Conservation (phyloP, 2,113 vertebrate species). For the Pseudopodoces humilis region DNA sequence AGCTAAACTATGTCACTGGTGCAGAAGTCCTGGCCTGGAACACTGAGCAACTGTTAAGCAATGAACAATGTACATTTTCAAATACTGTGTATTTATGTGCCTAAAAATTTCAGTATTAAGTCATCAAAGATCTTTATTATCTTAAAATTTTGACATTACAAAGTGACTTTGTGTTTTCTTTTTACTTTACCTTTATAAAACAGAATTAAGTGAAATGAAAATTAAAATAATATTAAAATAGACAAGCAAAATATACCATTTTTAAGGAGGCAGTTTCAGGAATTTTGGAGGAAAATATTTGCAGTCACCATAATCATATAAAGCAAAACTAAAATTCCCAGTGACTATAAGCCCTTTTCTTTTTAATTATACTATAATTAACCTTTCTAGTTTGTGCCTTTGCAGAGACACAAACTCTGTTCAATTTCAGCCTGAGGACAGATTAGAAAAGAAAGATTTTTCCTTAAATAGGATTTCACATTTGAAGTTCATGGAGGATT, state of each 20-base stretch:
- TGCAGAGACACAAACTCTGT: neutral
- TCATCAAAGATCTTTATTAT: neutral
- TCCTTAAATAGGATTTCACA: neutral
- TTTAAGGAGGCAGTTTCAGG: rapidly evolving
- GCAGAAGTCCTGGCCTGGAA: neutral
- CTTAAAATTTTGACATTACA: neutral
- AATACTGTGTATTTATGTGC: neutral
- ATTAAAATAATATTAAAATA: neutral
- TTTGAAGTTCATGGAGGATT: neutral
- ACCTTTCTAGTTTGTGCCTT: neutral
- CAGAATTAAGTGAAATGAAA: neutral
- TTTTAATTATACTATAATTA: neutral
- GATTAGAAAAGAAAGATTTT: neutral
- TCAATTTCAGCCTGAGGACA: neutral
- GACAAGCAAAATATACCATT: neutral
- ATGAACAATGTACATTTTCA: neutral
- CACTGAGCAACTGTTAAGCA: neutral
- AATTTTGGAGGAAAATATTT: neutral
- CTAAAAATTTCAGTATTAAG: neutral
- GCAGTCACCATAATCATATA: neutral
- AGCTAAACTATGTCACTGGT: neutral
- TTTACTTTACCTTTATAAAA: neutral
- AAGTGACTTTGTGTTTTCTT: neutral
- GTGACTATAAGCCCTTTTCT: neutral
- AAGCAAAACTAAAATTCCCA: neutral